Base-by-base conservation (phyloP, 2,113 vertebrate species). In the Mormyrus iriodes region DNA sequence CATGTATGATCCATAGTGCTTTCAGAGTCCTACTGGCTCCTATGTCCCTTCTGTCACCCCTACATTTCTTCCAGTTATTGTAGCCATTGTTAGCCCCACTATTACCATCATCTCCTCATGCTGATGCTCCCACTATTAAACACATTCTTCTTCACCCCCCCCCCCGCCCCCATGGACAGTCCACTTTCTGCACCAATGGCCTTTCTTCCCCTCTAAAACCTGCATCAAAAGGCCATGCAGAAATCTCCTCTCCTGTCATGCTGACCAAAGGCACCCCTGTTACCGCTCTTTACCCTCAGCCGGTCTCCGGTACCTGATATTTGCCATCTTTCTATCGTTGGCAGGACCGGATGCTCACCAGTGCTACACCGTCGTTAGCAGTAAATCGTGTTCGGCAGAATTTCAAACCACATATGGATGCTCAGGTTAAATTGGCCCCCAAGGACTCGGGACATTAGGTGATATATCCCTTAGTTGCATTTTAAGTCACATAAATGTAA, bases 351-450 rank as follows among this genome's bases (percentile, higher is more conserved):
- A 7, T 86, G 21, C 13, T 31, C 48, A 17, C 4, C 35, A 49
- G 27, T 49, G 27, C n/a, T 5, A 3, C 10, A n/a, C 85, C 44
- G 7, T 19, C 8, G 15, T 48, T 48, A 48, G 42, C 44, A 13
- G 4, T 31, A 31, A 86, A 17, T 42, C 42, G 52, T 39, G 17
- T 39, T 83, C 1, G 8, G 52, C 31, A 42, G 53, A 31, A 10
- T 58, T 58, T 21, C 31, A 10, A 87, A 24, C 31, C 31, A 24
- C 51, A 87, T 39, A 31, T 52, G 51, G 86, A 87, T 52, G 19
- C 86, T 87, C 86, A 61, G 31, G 27, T 58, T 55, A 35, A 87
- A 58, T 35, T 39, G 51, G 52, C 86, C 86, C 86, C 86, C 86
- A 55, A 42, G 52, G 86, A 58, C 86, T 39, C 13, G 51, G 51